phyloP scores from a whole-genome alignment of 1,140 invertebrate genomes.

The Oscheius sp. region DNA sequence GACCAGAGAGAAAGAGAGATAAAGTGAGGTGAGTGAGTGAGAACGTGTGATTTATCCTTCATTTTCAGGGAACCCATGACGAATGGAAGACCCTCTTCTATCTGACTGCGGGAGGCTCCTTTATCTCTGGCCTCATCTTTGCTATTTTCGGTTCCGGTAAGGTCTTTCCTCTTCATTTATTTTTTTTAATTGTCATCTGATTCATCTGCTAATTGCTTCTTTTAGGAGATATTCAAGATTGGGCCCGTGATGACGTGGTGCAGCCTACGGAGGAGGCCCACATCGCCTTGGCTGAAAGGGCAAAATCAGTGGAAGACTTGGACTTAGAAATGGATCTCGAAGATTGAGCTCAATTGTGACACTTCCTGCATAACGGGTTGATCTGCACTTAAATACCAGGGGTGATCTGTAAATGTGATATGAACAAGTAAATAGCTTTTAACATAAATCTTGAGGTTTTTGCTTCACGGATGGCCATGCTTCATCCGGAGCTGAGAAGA shows the following conservation, averaged over 20 bases:
- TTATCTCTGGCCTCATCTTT: slow-evolving; percentile 40
- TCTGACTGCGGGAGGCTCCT: slow-evolving; percentile 32
- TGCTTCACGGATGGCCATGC: too few species aligned
- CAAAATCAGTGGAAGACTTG: neutral
- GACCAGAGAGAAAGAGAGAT: neutral
- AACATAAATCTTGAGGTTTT: too few species aligned
- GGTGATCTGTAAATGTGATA: too few species aligned
- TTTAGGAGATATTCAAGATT: slow-evolving; percentile 26
- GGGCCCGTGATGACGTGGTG: slow-evolving; percentile 9
- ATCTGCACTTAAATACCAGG: too few species aligned
- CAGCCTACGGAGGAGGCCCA: neutral
- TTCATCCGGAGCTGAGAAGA: too few species aligned
- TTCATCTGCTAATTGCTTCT: neutral
- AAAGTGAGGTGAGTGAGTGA: neutral
- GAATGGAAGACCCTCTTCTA: slow-evolving; percentile 47
- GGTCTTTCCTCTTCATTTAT: neutral
- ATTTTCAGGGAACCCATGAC: slow-evolving; percentile 41
- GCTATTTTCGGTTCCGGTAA: slow-evolving; percentile 47
- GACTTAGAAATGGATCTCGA: neutral
- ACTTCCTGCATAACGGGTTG: too few species aligned
- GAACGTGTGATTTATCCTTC: neutral
- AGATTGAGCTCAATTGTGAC: too few species aligned
- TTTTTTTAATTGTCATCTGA: neutral
- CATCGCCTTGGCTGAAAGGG: neutral
- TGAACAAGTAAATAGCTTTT: too few species aligned